Percentiles rank a stretch among this genome's conserved stretches.
phyloP scores from a whole-genome alignment of 1,140 invertebrate genomes.

The Paralvinella palmiformis region DNA sequence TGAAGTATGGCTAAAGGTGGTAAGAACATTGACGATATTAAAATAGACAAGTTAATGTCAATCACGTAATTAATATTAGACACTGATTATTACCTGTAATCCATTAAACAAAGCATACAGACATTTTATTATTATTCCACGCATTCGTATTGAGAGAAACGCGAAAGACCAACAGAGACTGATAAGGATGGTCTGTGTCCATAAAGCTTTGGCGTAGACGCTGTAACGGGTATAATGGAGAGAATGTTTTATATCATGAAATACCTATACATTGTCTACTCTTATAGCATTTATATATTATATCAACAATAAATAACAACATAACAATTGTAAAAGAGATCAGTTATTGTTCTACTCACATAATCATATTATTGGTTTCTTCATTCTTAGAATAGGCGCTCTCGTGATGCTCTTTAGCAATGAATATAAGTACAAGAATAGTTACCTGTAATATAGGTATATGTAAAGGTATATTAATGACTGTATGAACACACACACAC shows the following conservation, averaged over 20 bases:
- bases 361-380: slow-evolving; percentile 48
- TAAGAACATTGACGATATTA: neutral
- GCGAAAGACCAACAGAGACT: slow-evolving; percentile 45
- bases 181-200: slow-evolving; percentile 47
- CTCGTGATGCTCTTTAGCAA: slow-evolving; percentile 52
- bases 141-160: slow-evolving; percentile 41
- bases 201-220: slow-evolving; percentile 46
- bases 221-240: slow-evolving; percentile 24
- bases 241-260: neutral
- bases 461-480: neutral
- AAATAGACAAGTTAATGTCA: neutral
- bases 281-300: neutral
- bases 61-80: neutral
- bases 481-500: neutral
- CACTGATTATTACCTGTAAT: slow-evolving; percentile 34
- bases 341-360: slow-evolving; percentile 34
- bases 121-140: slow-evolving; percentile 42
- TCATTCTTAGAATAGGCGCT: slow-evolving; percentile 52
- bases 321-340: neutral
- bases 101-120: slow-evolving; percentile 46
- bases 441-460: slow-evolving; percentile 36
- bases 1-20: neutral
- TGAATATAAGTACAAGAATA: slow-evolving; percentile 49
- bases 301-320: neutral
- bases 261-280: neutral